phyloP scores from a whole-genome alignment of 2,797 vertebrate species.

The Alcedo quadribrachys region DNA sequence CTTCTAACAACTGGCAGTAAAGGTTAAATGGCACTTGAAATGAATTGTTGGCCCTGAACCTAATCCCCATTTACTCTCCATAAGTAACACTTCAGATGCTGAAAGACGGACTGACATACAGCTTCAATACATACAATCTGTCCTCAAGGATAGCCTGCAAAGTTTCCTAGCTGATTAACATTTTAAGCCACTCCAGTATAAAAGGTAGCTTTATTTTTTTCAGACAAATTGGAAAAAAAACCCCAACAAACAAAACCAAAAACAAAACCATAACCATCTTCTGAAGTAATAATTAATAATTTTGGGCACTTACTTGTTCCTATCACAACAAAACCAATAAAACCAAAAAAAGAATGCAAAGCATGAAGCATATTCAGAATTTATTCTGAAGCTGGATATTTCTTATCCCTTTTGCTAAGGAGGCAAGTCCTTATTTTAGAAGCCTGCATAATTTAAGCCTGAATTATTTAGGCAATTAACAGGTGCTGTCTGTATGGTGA shows the following conservation, averaged over 20 bases:
- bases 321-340: not conserved
- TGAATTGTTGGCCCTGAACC: no score
- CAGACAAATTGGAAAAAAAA: not conserved
- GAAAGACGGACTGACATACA: not conserved
- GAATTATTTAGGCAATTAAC: conserved; percentile 42
- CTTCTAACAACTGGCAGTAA: conserved; percentile 21
- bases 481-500: conserved; percentile 1
- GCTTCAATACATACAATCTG: not conserved
- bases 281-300: not conserved
- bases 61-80: not conserved
- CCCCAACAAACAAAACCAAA: no score
- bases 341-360: not conserved
- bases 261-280: not conserved
- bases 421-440: not conserved
- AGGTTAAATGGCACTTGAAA: conserved; percentile 25
- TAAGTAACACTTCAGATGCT: not conserved
- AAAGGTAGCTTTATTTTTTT: not conserved
- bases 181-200: not conserved
- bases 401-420: not conserved
- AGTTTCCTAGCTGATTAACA: not conserved
- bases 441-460: conserved; percentile 3
- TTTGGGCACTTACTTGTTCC: not conserved
- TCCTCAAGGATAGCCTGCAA: not conserved
- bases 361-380: not conserved
- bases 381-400: not conserved